Conservation (phyloP, 2,113 vertebrate species). For the Upupa epops region DNA sequence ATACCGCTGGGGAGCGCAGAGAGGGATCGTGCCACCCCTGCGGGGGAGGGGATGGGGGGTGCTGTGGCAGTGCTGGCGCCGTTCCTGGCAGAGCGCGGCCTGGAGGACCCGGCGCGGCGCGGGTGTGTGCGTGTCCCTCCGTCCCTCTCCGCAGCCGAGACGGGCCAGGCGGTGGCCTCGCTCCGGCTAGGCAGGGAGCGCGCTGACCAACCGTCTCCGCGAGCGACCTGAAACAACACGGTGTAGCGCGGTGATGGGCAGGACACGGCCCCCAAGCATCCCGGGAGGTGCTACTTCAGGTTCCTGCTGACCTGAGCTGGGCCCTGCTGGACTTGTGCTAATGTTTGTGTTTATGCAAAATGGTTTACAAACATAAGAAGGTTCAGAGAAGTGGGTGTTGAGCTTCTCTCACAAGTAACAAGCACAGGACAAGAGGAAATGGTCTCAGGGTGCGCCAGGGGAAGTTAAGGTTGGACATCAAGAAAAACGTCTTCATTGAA, state of each 20-base stretch:
- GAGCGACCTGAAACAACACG: too few species aligned
- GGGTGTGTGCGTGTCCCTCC: too few species aligned
- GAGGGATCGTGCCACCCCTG: not conserved
- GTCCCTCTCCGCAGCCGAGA: too few species aligned
- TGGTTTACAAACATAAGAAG: not conserved
- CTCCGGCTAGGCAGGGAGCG: not conserved
- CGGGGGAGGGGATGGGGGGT: not conserved
- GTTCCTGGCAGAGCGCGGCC: not conserved
- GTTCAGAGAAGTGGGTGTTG: too few species aligned
- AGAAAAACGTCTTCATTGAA: too few species aligned
- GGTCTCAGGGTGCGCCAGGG: too few species aligned
- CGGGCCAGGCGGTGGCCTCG: not conserved
- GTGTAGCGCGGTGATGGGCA: rapidly evolving
- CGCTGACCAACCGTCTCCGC: too few species aligned
- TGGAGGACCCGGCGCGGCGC: not conserved
- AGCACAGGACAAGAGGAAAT: too few species aligned
- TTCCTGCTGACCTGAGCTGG: not conserved
- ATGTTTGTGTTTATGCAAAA: not conserved
- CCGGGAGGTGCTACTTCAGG: too few species aligned
- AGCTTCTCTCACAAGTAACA: too few species aligned
- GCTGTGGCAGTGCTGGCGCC: not conserved
- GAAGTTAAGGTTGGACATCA: too few species aligned
- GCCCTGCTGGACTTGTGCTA: not conserved
- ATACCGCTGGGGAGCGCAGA: not conserved
- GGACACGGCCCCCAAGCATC: not conserved